phyloP scores from a whole-genome alignment of 2,113 vertebrate species.

The Lampris megalopsis region DNA sequence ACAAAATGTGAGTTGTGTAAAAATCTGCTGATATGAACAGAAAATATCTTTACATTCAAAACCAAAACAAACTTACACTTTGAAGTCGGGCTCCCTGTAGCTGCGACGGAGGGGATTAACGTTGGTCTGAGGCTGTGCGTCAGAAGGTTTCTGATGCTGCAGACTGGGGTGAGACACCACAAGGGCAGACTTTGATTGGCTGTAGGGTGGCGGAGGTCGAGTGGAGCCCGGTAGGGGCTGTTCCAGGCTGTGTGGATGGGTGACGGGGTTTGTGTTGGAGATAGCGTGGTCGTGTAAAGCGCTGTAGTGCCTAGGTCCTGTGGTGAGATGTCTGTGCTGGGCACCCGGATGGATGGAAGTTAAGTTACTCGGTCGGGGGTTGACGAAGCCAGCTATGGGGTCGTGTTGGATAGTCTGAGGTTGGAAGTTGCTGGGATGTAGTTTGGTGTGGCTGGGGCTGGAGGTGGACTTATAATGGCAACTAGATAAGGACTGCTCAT shows the following conservation, averaged over 20 bases:
- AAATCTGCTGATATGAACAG: background rate
- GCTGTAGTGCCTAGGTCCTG: constrained; percentile 36
- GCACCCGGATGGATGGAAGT: constrained; percentile 17
- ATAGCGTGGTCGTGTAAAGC: constrained; percentile 17
- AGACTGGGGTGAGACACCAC: constrained; percentile 38
- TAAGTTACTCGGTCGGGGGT: constrained; percentile 19
- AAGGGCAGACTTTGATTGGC: constrained; percentile 27
- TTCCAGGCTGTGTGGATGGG: constrained; percentile 7
- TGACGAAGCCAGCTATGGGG: constrained; percentile 27
- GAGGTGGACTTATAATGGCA: constrained; percentile 28
- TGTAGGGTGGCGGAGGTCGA: constrained; percentile 18
- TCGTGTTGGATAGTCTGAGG: constrained; percentile 45
- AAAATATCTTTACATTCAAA: background rate
- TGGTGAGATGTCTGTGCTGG: constrained; percentile 19
- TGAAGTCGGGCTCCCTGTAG: constrained; percentile 55
- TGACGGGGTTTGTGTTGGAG: constrained; percentile 27
- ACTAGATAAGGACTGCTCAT: constrained; percentile 32
- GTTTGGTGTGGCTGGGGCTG: constrained; percentile 21
- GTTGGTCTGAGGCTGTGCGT: constrained; percentile 45
- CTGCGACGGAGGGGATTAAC: constrained; percentile 23
- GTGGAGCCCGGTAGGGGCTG: background rate
- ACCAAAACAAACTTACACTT: constrained; percentile 68
- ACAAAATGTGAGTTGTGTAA: no score
- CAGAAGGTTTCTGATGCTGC: constrained; percentile 39
- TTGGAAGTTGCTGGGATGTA: constrained; percentile 46